A percentile compares a stretch with the other conserved stretches of the same genome.
Conservation (phyloP, 2,797 vertebrate genomes). For the Graptemys geographica region DNA sequence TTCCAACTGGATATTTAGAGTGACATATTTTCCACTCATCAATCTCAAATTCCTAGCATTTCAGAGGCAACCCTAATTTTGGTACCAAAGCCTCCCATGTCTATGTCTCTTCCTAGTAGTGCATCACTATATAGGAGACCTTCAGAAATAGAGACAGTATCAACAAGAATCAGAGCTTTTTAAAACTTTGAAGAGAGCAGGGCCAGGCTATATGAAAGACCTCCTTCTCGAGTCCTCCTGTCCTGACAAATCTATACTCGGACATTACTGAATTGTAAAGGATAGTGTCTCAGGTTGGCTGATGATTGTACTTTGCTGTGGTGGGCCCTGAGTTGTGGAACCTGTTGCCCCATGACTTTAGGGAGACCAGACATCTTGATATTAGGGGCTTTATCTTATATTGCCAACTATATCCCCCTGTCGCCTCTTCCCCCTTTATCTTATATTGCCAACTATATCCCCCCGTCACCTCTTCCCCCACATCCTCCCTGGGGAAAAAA, state of each 20-base stretch:
- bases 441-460: not conserved
- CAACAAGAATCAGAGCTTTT: not conserved
- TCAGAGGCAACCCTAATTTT: not conserved
- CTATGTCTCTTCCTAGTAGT: not conserved
- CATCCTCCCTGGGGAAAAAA: accelerated
- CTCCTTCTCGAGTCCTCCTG: not conserved
- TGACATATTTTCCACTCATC: not conserved
- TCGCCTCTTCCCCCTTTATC: not conserved
- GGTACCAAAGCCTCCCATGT: not conserved
- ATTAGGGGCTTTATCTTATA: not conserved
- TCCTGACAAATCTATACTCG: accelerated
- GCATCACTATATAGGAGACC: not conserved
- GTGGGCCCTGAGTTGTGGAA: not conserved
- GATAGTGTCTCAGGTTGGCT: not conserved
- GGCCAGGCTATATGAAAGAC: not conserved
- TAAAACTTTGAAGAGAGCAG: not conserved
- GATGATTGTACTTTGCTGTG: not conserved
- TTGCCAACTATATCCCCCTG: not conserved
- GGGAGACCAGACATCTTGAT: not conserved
- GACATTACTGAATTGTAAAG: not conserved
- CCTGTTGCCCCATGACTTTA: not conserved
- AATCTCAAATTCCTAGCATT: not conserved
- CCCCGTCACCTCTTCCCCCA: not conserved
- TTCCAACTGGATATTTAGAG: not conserved
- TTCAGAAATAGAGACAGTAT: not conserved